These are phyloP conservation scores for Tyrannus savana DNA, from an alignment of 2,113 vertebrate genomes.

Conservation along the genomic window DNA sequence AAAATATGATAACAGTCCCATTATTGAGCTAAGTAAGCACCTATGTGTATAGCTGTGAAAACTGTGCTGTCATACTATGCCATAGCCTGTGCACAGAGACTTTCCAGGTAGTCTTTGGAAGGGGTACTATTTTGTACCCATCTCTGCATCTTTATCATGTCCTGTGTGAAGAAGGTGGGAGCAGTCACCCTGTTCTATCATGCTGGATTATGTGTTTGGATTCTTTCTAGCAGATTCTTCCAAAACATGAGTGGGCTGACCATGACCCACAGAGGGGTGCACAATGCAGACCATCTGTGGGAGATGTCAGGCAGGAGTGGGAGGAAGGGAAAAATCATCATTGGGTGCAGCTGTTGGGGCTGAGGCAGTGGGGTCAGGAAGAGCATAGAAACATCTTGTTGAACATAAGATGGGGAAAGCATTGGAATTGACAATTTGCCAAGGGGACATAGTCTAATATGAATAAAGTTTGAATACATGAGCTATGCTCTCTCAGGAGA, in stretches of 20 bases:
- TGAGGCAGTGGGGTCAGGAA: neutral
- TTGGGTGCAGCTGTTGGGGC: neutral
- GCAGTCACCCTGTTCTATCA: neutral
- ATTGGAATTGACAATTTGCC: neutral
- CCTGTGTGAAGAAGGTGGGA: rapidly evolving
- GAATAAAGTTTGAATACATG: neutral
- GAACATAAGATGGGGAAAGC: neutral
- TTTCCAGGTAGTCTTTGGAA: neutral
- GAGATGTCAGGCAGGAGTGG: neutral
- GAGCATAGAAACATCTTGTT: neutral
- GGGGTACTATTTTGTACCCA: neutral
- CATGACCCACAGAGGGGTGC: neutral
- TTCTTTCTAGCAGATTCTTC: neutral
- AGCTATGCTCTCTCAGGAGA: neutral
- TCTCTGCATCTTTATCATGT: neutral
- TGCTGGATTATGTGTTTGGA: neutral
- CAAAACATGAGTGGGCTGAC: neutral
- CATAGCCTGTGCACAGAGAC: neutral
- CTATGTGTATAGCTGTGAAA: neutral
- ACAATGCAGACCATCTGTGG: too few species aligned
- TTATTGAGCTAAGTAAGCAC: neutral
- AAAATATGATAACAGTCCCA: neutral
- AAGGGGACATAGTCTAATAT: too few species aligned
- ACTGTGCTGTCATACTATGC: neutral
- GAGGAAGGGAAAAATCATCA: neutral